Base-by-base conservation (phyloP, 2,113 vertebrate genomes). In the Phrynosoma blainvillii region DNA sequence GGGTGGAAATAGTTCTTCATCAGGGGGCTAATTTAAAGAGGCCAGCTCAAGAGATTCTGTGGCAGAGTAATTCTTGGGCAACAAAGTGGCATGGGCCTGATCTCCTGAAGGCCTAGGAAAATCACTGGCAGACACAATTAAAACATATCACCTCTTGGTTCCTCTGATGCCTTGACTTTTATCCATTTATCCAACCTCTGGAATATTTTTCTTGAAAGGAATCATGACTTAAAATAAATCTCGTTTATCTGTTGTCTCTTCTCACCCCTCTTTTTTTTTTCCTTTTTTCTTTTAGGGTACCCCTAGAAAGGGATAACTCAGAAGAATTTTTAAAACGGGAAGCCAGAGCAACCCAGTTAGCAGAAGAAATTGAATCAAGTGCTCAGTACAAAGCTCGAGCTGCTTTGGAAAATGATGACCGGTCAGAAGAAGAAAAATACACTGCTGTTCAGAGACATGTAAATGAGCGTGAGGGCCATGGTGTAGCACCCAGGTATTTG, bases 281-380 rank as follows among this genome's bases (percentile, higher is more conserved):
- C 88, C 88, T 32, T 18, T 89, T 87, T 27, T 94, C 86, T 96
- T 93, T 90, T 95, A 99, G 98, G 85, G 98, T 99, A 89, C 98
- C 99, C 85, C 96, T 99, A 96, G 99, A 99, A 96, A 98, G 98
- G 90, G 98, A 99, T 96, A 98, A 98, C 96, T 99, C 99, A 0
- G 99, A 99, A 94, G 99, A 99, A 96, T 99, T 98, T 96, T 98
- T 99, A 93, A 99, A 99, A 97, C 97, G 98, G 81, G 98, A 99
- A 96, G 98, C 98, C 66, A 98, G 99, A 90, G 99, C 98, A 89
- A 97, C 99, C 89, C 98, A 98, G 95, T 97, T 99, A 96, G 99
- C 99, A n/a, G 98, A 99, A 93, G 99, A 99, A 97, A 99, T 99
- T 76, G 98, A 99, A 97, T 98, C 98, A 95, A 99, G 98, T 92